Conservation (phyloP, 2,113 vertebrate genomes). For the Rhodinocichla rosea region DNA sequence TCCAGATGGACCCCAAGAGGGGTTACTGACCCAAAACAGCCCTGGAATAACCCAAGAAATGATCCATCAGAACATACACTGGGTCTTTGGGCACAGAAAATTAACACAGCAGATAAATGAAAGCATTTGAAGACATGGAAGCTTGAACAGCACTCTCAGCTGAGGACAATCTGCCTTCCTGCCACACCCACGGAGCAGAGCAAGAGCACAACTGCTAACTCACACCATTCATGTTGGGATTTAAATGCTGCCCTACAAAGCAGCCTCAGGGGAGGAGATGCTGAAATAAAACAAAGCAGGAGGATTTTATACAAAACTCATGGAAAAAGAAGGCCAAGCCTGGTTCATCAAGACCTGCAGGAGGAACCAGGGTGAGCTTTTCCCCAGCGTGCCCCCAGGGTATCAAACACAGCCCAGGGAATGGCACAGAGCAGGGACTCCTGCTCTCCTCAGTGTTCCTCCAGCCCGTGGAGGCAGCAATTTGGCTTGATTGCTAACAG, state of each 20-base stretch:
- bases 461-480: not conserved
- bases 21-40: not conserved
- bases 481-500: not conserved
- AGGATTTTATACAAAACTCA: not conserved
- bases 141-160: not conserved
- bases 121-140: not conserved
- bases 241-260: not conserved
- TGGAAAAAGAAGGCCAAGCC: not conserved
- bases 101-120: not conserved
- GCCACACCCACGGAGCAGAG: not conserved
- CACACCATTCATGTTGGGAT: not conserved
- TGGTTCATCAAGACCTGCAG: not conserved
- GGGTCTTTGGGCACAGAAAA: not conserved
- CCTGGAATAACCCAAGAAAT: not conserved
- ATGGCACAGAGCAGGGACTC: rapidly evolving
- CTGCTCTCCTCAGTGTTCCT: not conserved
- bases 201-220: not conserved
- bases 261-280: rapidly evolving
- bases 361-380: not conserved
- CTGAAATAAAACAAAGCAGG: not conserved
- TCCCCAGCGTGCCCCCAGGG: not conserved
- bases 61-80: not conserved
- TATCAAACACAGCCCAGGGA: not conserved
- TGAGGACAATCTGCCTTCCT: not conserved
- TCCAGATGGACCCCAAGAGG: no score